Evolutionary conservation across 2,113 vertebrate genomes (phyloP).

Genomic region (Mormyrus lacerda): DNA sequence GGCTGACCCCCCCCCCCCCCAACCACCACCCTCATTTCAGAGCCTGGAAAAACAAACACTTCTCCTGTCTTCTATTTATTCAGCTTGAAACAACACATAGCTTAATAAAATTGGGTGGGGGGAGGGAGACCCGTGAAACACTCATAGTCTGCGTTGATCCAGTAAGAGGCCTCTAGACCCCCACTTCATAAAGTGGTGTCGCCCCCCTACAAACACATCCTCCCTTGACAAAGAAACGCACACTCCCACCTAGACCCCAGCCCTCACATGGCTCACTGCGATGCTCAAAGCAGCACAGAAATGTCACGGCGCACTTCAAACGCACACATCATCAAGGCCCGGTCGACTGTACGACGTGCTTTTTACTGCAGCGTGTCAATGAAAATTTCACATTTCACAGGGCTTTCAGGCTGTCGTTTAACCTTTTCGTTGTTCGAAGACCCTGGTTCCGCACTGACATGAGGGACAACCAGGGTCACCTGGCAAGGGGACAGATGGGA

Average conservation of each 20-base stretch:
- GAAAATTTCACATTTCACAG: neutral
- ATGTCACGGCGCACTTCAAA: neutral
- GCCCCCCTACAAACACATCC: neutral
- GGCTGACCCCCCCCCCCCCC: neutral
- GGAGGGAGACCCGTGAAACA: conserved; percentile 18
- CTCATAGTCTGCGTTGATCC: neutral
- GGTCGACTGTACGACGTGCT: neutral
- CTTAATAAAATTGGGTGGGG: neutral
- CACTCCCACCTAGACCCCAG: neutral
- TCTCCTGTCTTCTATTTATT: neutral
- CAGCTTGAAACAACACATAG: neutral
- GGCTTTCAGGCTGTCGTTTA: neutral
- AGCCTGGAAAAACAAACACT: neutral
- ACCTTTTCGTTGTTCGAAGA: neutral
- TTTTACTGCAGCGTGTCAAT: neutral
- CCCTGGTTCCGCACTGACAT: neutral
- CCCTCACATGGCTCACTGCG: neutral
- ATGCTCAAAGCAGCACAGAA: neutral
- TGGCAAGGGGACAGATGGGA: neutral
- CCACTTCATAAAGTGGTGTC: neutral
- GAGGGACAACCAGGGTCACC: neutral
- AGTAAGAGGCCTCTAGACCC: neutral
- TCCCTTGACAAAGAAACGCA: neutral
- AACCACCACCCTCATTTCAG: neutral
- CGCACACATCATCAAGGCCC: neutral